These are phyloP conservation scores for Zoanthus solanderi DNA, from an alignment of 92 coral and sea anemone genomes.

Conservation along the genomic window DNA sequence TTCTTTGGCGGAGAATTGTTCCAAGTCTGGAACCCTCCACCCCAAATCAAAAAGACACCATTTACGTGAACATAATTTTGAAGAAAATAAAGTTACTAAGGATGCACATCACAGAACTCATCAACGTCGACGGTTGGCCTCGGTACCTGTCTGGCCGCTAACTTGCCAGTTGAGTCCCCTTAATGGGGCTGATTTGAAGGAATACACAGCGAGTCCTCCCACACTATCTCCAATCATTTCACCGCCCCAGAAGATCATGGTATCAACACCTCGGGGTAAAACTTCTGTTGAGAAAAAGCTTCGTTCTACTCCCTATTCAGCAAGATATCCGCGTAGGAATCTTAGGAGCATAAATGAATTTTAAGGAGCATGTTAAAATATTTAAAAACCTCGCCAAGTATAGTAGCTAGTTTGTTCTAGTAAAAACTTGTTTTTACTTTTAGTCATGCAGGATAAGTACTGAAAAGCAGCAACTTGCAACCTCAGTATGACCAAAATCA, in stretches of 20 bases:
- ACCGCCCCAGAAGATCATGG: not conserved
- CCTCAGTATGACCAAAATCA: no score
- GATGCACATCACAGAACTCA: not conserved
- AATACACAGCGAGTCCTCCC: not conserved
- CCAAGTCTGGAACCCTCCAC: not conserved
- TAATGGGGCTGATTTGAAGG: not conserved
- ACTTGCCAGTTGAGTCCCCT: not conserved
- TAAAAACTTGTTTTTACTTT: no score
- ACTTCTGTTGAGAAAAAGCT: not conserved
- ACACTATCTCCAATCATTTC: slow-evolving; percentile 1
- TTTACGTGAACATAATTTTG: not conserved
- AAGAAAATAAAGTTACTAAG: not conserved
- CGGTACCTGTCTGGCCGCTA: not conserved
- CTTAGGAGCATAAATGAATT: not conserved
- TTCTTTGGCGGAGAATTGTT: not conserved
- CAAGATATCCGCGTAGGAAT: not conserved
- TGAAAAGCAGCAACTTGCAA: no score
- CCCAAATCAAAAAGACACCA: slow-evolving; percentile 11
- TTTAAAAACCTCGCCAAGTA: no score
- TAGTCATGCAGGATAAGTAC: no score
- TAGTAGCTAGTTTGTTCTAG: no score
- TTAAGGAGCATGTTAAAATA: not conserved
- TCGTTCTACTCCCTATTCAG: not conserved
- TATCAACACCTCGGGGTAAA: not conserved
- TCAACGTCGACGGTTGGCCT: not conserved